A percentile compares a stretch with the other conserved stretches of the same genome.
These are phyloP conservation scores for Porites evermanni DNA, from an alignment of 92 coral and sea anemone species.

Conservation along the genomic window DNA sequence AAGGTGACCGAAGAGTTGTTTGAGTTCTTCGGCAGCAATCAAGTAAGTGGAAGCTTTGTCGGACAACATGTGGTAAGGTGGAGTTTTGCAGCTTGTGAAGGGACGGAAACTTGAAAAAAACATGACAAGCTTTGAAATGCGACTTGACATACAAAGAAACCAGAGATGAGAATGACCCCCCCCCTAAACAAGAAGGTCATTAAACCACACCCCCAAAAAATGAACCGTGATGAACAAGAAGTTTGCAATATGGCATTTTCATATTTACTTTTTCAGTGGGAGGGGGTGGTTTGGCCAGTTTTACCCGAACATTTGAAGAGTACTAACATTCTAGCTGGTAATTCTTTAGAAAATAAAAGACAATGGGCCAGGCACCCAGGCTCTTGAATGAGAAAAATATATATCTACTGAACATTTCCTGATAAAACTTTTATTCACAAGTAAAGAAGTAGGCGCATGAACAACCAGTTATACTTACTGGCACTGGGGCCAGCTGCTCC, in stretches of 20 bases:
- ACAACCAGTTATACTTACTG: conserved; percentile 42
- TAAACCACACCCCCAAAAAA: neutral
- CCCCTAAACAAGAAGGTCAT: conserved; percentile 2
- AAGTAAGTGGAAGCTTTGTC: conserved; percentile 50
- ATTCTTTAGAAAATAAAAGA: conserved; percentile 36
- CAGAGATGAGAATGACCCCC: neutral
- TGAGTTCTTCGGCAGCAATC: too few species aligned
- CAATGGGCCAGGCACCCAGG: conserved; percentile 40
- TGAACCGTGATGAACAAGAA: conserved; percentile 37
- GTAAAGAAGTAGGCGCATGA: conserved; percentile 26
- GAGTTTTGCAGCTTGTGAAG: conserved; percentile 41
- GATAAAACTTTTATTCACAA: conserved; percentile 32
- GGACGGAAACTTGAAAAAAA: conserved; percentile 32
- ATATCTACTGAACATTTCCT: conserved; percentile 38
- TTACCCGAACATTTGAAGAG: neutral
- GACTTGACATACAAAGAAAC: too few species aligned
- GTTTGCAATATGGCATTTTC: conserved; percentile 21
- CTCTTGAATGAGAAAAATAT: conserved; percentile 12
- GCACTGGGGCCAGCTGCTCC: conserved; percentile 34
- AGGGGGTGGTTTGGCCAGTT: conserved; percentile 41
- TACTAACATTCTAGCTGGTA: too few species aligned
- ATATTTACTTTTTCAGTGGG: conserved; percentile 27
- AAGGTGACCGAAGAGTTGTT: conserved; percentile 31
- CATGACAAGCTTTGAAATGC: neutral
- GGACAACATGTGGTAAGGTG: conserved; percentile 37